phyloP scores from a whole-genome alignment of 2,888 invertebrate genomes.

The Athalia rosae region DNA sequence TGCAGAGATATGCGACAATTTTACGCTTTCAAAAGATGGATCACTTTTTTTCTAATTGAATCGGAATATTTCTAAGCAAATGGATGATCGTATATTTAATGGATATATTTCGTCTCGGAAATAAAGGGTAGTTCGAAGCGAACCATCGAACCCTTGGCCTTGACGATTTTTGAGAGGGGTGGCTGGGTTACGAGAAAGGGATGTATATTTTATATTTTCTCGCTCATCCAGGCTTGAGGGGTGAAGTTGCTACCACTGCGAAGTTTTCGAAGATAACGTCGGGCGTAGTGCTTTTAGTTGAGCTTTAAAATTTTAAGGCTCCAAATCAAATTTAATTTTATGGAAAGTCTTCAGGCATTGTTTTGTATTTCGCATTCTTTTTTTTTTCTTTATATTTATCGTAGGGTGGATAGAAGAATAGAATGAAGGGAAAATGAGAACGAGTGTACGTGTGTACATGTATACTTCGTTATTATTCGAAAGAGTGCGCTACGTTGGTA shows the following conservation, averaged over 20 bases:
- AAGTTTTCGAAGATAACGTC: slow-evolving; percentile 34
- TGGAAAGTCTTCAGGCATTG: slow-evolving; percentile 1
- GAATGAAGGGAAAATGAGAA: too few species aligned
- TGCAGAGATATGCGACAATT: too few species aligned
- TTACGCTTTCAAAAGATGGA: too few species aligned
- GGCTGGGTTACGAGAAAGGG: slow-evolving; percentile 4
- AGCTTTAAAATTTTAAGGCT: slow-evolving; percentile 23
- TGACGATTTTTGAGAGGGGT: slow-evolving; percentile 15
- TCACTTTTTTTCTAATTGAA: slow-evolving; percentile 26
- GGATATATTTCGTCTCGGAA: slow-evolving; percentile 12
- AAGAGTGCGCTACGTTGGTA: too few species aligned
- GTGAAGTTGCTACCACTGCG: slow-evolving; percentile 27
- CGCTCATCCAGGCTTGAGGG: slow-evolving; percentile 36
- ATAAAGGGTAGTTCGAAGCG: slow-evolving; percentile 27
- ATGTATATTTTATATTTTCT: slow-evolving; percentile 38
- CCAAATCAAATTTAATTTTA: slow-evolving; percentile 34
- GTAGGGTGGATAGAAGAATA: too few species aligned
- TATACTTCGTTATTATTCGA: too few species aligned
- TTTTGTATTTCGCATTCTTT: not conserved
- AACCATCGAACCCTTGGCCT: slow-evolving; percentile 17
- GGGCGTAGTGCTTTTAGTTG: slow-evolving; percentile 3
- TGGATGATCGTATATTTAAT: slow-evolving; percentile 31
- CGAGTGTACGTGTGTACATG: too few species aligned
- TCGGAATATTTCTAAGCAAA: slow-evolving; percentile 43
- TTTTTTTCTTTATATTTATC: not conserved